A percentile compares a stretch with the other conserved stretches of the same genome.
Conservation (phyloP, 2,797 vertebrate genomes). For the Naso thynnoides region DNA sequence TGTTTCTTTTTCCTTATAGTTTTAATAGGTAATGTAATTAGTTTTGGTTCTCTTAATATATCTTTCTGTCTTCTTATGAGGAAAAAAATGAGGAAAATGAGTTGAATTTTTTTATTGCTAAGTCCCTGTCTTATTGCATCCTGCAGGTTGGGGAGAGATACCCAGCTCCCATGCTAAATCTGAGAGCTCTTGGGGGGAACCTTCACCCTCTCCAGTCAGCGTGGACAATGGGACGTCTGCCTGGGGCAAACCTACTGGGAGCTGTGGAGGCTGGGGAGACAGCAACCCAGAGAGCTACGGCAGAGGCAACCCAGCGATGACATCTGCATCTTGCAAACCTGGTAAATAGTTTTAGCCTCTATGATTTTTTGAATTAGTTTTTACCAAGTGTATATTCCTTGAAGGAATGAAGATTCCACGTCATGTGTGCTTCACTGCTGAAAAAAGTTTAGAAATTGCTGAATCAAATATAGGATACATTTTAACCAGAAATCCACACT, state of each 20-base stretch:
- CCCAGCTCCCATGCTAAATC: conserved; percentile 81
- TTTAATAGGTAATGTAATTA: background rate
- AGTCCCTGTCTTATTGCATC: conserved; percentile 35
- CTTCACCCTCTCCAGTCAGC: conserved; percentile 86
- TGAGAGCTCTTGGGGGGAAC: conserved; percentile 89
- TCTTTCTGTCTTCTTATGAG: background rate
- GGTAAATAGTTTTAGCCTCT: conserved; percentile 80
- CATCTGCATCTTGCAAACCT: conserved; percentile 89
- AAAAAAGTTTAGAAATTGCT: conserved; percentile 20
- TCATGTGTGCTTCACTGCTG: background rate
- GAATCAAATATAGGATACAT: conserved; percentile 55
- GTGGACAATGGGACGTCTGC: conserved; percentile 96
- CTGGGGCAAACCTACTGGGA: conserved; percentile 91
- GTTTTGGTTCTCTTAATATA: background rate
- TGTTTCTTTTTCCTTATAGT: background rate
- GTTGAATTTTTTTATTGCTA: conserved; percentile 11
- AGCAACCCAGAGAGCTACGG: conserved; percentile 84
- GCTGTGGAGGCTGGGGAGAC: conserved; percentile 92
- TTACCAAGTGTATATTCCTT: background rate
- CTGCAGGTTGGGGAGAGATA: conserved; percentile 92
- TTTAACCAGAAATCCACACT: conserved; percentile 51
- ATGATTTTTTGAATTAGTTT: background rate
- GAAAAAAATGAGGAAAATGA: background rate
- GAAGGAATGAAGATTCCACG: background rate
- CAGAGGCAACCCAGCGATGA: conserved; percentile 88